phyloP scores from a whole-genome alignment of 2,888 invertebrate species.

The Bombylius major region DNA sequence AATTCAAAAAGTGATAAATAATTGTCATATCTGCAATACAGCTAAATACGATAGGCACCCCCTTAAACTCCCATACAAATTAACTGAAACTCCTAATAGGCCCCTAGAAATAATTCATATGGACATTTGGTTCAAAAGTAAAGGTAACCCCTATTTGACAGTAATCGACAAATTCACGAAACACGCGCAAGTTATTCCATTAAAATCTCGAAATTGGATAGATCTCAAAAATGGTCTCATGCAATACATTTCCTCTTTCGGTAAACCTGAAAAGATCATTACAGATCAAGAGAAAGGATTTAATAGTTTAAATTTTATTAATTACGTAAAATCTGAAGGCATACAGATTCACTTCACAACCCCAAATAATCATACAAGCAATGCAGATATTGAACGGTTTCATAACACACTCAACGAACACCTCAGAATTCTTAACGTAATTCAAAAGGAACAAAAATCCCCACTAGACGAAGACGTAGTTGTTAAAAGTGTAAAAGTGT shows the following conservation, averaged over 20 bases:
- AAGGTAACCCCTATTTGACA: not conserved
- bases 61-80: constrained; percentile 6
- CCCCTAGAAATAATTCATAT: constrained; percentile 3
- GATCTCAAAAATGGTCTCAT: constrained; percentile 3
- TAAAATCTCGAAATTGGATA: constrained; percentile 1
- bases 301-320: no score
- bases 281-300: not conserved
- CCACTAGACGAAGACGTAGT: no score
- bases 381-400: no score
- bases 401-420: no score
- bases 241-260: constrained; percentile 8
- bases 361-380: no score
- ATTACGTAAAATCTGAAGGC: no score
- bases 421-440: no score
- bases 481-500: no score
- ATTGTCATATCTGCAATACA: constrained; percentile 5
- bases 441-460: no score
- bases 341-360: no score
- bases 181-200: constrained; percentile 1
- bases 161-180: constrained; percentile 8
- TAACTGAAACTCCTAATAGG: constrained; percentile 2
- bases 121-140: constrained; percentile 4
- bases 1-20: constrained; percentile 6
- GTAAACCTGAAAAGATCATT: constrained; percentile 8
- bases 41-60: constrained; percentile 8